Base-by-base conservation (phyloP, 2,113 vertebrate species). In the Perccottus glenii region DNA sequence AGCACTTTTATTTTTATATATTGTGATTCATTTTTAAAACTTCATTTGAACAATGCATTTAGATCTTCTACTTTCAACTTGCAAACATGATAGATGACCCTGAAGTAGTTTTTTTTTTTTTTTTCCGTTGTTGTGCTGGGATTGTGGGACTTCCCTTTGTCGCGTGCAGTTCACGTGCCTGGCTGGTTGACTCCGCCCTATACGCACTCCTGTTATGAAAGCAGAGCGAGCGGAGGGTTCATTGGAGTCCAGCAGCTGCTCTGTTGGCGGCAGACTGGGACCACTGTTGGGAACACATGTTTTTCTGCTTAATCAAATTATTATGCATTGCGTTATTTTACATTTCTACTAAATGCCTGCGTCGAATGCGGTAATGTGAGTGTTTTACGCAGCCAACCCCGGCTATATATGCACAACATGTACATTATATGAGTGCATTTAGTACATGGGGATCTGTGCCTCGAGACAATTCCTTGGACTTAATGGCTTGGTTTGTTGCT, bases 141-240 rank as follows among this genome's bases (percentile, higher is more conserved):
- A 43, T 43, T 6, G 42, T 8, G 1, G 6, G 14, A 33, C 53
- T 40, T 38, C n/a, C 33, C 14, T 33, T 43, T 0, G 47, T 70
- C 66, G 78, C 64, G 11, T 68, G 52, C 11, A 15, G 12, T 46
- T 11, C 48, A 60, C 48, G 50, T 42, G 65, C 5, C 5, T 4
- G 2, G 12, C 43, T 27, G 5, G 2, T 9, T 51, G 19, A 53
- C 84, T 63, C 77, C 71, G 63, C 85, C 77, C 77, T n/a, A 1
- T 32, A 12, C 8, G 11, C n/a, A n/a, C 49, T 4, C 2, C 0
- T 53, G 79, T 80, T 84, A 81, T 77, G 80, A 79, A 74, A 85
- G 47, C 64, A 32, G 42, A 36, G 2, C 60, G 4, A 65, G 5
- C 42, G 38, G 75, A 6, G 58, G 64, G 45, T 2, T n/a, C n/a